These are phyloP conservation scores for Strix occidentalis DNA, from an alignment of 2,797 vertebrate species.

Conservation along the genomic window DNA sequence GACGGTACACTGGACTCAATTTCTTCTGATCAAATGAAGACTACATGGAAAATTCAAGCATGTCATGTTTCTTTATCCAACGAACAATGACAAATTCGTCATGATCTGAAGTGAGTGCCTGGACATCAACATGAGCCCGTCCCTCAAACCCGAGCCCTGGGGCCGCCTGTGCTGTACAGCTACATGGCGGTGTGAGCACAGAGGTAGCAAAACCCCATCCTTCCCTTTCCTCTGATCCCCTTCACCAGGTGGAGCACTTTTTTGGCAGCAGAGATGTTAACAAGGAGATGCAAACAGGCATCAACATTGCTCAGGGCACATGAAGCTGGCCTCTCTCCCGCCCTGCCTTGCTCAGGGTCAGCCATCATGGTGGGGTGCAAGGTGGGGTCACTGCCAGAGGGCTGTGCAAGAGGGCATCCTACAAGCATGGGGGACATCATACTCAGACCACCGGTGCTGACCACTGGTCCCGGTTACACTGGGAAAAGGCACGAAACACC, in stretches of 20 bases:
- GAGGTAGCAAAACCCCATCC: background rate
- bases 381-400: fast-evolving
- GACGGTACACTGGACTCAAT: background rate
- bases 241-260: fast-evolving
- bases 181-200: background rate
- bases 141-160: background rate
- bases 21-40: background rate
- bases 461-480: background rate
- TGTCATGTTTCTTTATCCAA: background rate
- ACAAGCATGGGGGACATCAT: no score
- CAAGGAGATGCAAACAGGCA: background rate
- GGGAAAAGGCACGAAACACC: fast-evolving
- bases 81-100: background rate
- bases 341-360: background rate
- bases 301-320: background rate
- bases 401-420: background rate
- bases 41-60: background rate
- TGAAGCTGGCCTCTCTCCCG: background rate
- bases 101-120: background rate
- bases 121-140: background rate
- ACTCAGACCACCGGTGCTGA: fast-evolving
- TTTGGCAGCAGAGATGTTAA: background rate
- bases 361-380: fast-evolving
- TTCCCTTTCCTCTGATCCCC: background rate
- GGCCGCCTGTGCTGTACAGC: background rate